phyloP scores from a whole-genome alignment of 2,888 invertebrate species.

The Macropis europaea region DNA sequence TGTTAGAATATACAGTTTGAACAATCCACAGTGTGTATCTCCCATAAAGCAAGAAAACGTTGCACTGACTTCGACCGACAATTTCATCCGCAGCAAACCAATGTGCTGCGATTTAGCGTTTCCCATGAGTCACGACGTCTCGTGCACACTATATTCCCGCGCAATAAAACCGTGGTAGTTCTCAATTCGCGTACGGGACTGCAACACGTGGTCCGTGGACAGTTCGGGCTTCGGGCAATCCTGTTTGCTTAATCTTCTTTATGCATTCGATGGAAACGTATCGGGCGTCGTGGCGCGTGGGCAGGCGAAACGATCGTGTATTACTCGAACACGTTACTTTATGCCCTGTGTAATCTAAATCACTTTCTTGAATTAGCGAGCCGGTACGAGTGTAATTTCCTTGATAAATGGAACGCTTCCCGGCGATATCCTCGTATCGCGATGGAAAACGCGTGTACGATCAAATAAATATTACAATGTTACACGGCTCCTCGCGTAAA shows the following conservation, averaged over 20 bases:
- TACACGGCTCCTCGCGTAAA: no score
- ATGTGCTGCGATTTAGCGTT: no score
- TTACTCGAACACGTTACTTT: slow-evolving; percentile 23
- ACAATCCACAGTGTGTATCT: no score
- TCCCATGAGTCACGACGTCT: not conserved
- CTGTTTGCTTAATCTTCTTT: slow-evolving; percentile 69
- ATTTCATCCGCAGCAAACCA: no score
- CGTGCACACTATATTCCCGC: not conserved
- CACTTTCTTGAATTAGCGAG: slow-evolving; percentile 18
- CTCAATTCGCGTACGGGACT: slow-evolving; percentile 7
- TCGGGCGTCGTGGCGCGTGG: slow-evolving; percentile 29
- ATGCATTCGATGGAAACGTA: slow-evolving; percentile 20
- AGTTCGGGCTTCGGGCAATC: slow-evolving; percentile 62
- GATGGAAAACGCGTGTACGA: not conserved
- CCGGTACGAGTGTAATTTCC: not conserved
- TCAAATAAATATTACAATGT: not conserved
- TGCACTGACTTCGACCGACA: no score
- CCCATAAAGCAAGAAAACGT: no score
- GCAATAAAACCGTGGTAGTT: slow-evolving; percentile 16
- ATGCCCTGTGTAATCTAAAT: slow-evolving; percentile 34
- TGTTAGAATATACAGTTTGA: no score
- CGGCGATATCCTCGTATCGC: not conserved
- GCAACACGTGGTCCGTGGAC: slow-evolving; percentile 46
- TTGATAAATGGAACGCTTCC: slow-evolving; percentile 2
- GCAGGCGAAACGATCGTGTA: slow-evolving; percentile 10